Conservation (phyloP, 1,140 invertebrate species). For the Plodia interpunctella region DNA sequence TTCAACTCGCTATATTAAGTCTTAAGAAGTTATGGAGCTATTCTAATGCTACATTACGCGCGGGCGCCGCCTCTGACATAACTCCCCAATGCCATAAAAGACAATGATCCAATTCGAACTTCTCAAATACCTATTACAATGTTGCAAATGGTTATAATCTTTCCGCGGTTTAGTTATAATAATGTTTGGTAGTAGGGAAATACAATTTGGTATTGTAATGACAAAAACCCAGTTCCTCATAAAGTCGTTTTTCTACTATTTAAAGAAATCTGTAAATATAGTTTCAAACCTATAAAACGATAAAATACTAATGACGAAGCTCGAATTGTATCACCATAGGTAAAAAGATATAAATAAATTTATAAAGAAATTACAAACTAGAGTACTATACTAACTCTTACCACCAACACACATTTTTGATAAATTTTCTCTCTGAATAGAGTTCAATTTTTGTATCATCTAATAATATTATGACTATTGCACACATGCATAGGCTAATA, state of each 20-base stretch:
- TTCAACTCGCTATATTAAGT: slow-evolving; percentile 41
- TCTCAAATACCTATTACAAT: not conserved
- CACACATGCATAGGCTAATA: too few relatives aligned
- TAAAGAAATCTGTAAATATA: too few relatives aligned
- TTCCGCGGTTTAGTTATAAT: not conserved
- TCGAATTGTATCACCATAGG: not conserved
- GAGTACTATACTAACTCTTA: not conserved
- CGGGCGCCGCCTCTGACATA: not conserved
- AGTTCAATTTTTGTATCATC: too few relatives aligned
- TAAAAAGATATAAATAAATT: too few relatives aligned
- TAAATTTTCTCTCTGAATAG: too few relatives aligned
- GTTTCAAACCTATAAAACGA: not conserved
- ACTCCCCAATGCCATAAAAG: not conserved
- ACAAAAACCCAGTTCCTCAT: too few relatives aligned
- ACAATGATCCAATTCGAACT: not conserved
- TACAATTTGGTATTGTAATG: too few relatives aligned
- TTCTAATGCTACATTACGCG: slow-evolving; percentile 2
- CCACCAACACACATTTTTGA: too few relatives aligned
- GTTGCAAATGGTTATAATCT: too few relatives aligned
- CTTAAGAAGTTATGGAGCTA: slow-evolving; percentile 39
- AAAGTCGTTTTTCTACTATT: too few relatives aligned
- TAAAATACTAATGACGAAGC: not conserved
- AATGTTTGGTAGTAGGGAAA: not conserved
- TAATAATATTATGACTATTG: too few relatives aligned
- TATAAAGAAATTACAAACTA: not conserved